Evolutionary conservation across 2,888 invertebrate species (phyloP).

Genomic region (Andrena chrysosceles): DNA sequence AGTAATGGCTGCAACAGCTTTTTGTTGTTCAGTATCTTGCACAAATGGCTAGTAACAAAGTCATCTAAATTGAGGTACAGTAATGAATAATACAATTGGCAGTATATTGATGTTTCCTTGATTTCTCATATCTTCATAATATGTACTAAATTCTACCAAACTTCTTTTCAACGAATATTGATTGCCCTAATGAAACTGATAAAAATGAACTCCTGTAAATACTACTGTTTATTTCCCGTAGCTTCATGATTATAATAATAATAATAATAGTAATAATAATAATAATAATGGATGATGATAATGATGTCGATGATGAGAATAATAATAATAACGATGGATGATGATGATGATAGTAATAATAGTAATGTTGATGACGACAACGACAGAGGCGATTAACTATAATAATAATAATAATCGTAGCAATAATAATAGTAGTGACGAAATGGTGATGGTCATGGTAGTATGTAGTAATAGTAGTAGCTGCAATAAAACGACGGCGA

Average conservation of each 20-base stretch:
- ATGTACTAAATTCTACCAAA: background rate
- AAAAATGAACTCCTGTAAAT: constrained; percentile 76
- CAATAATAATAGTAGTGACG: constrained; percentile 5
- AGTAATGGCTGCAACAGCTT: constrained; percentile 19
- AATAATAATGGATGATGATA: background rate
- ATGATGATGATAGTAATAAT: constrained; percentile 21
- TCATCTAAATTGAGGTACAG: constrained; percentile 62
- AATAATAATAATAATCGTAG: background rate
- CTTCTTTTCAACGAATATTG: constrained; percentile 30
- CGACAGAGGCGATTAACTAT: too few relatives aligned
- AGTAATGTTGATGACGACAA: background rate
- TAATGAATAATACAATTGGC: constrained; percentile 80
- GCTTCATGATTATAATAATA: constrained; percentile 69
- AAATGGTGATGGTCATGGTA: constrained; percentile 20
- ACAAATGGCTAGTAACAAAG: background rate
- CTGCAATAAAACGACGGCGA: constrained; percentile 2
- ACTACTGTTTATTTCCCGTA: constrained; percentile 77
- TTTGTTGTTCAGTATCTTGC: constrained; percentile 11
- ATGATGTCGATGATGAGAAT: background rate
- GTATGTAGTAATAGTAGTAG: constrained; percentile 36
- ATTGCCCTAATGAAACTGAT: constrained; percentile 70
- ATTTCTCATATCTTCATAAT: constrained; percentile 1
- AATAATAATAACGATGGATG: background rate
- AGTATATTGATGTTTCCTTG: constrained; percentile 74
- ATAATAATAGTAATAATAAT: constrained; percentile 59